A percentile compares a stretch with the other conserved stretches of the same genome.
Evolutionary conservation across 2,888 invertebrate species (phyloP).

Genomic region (Parnassius smintheus): DNA sequence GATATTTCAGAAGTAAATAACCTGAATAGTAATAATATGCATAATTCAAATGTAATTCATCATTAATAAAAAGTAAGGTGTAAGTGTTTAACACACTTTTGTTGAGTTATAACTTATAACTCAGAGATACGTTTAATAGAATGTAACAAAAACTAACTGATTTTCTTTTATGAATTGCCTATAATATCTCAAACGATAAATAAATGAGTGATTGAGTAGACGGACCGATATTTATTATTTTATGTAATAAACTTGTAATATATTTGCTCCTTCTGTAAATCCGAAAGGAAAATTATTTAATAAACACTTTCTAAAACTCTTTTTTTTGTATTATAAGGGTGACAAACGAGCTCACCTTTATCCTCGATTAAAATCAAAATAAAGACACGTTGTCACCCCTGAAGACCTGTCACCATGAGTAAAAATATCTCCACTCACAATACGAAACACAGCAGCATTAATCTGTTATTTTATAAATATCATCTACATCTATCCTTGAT

Average conservation of each 20-base stretch:
- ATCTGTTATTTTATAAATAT: too few species aligned
- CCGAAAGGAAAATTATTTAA: background rate
- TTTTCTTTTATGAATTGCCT: conserved; percentile 2
- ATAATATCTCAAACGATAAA: conserved; percentile 19
- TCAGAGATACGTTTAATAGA: background rate
- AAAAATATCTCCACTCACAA: too few species aligned
- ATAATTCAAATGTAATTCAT: background rate
- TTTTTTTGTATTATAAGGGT: background rate
- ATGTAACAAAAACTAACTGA: conserved; percentile 6
- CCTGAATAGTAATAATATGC: too few species aligned
- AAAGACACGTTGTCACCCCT: too few species aligned
- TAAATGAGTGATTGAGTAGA: conserved; percentile 15
- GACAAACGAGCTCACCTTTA: too few species aligned
- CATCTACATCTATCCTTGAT: too few species aligned
- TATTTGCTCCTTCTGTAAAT: too few species aligned
- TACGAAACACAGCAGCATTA: too few species aligned
- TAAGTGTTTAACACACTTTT: background rate
- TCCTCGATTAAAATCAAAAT: too few species aligned
- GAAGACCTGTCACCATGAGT: too few species aligned
- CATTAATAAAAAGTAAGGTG: background rate
- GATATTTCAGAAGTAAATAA: too few species aligned
- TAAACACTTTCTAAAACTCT: background rate
- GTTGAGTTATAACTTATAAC: background rate
- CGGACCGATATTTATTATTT: background rate
- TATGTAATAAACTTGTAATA: too few species aligned